Evolutionary conservation across 2,888 invertebrate genomes (phyloP), one percentile per base, ranked within the genome.

Genomic region (Sisyra nigra): DNA sequence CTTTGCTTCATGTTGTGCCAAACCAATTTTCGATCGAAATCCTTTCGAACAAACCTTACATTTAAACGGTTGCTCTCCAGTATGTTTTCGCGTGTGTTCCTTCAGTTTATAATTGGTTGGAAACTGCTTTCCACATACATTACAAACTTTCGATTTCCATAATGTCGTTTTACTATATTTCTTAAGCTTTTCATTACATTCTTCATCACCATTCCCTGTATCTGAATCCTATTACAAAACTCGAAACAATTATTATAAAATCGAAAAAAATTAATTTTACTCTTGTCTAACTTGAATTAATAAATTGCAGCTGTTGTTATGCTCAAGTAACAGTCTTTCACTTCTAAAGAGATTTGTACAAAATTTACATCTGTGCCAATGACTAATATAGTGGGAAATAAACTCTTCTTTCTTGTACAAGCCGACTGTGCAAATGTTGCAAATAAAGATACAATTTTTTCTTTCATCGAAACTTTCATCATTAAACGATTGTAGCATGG

Each of bases 31-130:
- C 18, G 72, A 73, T 34, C 72, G 61, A 52, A 74, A 74, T 5
- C 69, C 66, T 52, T 74, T 74, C 2, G 69, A 68, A 51, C 74
- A 74, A 3, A 65, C 60, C 2, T 55, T 53, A 53, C 74, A 74
- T 46, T 71, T 67, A 51, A 65, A 74, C 2, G 72, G 72, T 51
- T 71, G 71, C 49, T 73, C 73, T 0, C 72, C 72, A 0, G 72
- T 72, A 48, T 74, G 74, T 47, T 69, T 71, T 13, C 72, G 56
- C 72, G 72, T 68, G 51, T 73, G 72, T 49, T 71, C 69, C 24
- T 64, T 58, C n/a, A 74, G 51, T 53, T 73, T 73, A 49, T 73
- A 73, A 55, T 73, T 73, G 1, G 72, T 70, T 47, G 69, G 63
- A 51, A 71, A 74, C 18, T 64, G 60, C 52, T 74, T 74, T 1